Percentiles rank a stretch among this genome's conserved stretches.
phyloP scores from a whole-genome alignment of 2,888 invertebrate species.

The Trilocha varians region DNA sequence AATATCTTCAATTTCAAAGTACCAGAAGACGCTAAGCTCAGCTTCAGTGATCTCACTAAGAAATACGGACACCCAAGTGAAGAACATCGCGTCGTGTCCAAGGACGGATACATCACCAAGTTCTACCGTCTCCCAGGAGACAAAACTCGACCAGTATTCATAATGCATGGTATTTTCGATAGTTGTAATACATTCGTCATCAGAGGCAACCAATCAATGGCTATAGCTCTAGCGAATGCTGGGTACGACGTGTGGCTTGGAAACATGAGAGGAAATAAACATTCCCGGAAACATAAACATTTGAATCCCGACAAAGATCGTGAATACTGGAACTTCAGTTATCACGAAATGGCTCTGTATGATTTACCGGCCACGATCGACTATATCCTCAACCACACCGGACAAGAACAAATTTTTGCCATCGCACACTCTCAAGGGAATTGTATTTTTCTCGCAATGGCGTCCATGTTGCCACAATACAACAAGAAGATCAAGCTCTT shows the following conservation, averaged over 20 bases:
- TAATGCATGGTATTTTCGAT: constrained; percentile 22
- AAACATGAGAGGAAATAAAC: constrained; percentile 70
- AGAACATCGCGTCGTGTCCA: constrained; percentile 16
- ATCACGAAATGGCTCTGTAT: constrained; percentile 76
- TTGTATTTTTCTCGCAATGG: constrained; percentile 62
- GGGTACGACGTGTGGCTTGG: constrained; percentile 52
- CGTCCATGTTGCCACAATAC: constrained; percentile 59
- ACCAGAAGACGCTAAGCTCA: constrained; percentile 6
- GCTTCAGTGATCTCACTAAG: constrained; percentile 15
- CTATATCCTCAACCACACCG: constrained; percentile 38
- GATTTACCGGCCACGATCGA: constrained; percentile 77
- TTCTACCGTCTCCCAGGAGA: constrained; percentile 23
- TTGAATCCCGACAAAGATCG: constrained; percentile 31
- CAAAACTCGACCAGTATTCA: constrained; percentile 13
- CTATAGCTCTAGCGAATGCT: constrained; percentile 35
- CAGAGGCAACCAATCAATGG: constrained; percentile 20
- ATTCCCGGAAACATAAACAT: constrained; percentile 59
- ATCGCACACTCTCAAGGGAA: constrained; percentile 78
- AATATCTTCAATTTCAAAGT: no score
- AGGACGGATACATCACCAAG: constrained; percentile 24
- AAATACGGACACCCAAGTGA: constrained; percentile 15
- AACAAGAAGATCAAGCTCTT: constrained; percentile 64
- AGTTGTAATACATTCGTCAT: constrained; percentile 21
- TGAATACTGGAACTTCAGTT: constrained; percentile 64
- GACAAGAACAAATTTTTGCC: constrained; percentile 66